Percentiles rank a stretch among this genome's conserved stretches.
Evolutionary conservation across 2,113 vertebrate species (phyloP).

Genomic region (Ancistrus triradiatus): DNA sequence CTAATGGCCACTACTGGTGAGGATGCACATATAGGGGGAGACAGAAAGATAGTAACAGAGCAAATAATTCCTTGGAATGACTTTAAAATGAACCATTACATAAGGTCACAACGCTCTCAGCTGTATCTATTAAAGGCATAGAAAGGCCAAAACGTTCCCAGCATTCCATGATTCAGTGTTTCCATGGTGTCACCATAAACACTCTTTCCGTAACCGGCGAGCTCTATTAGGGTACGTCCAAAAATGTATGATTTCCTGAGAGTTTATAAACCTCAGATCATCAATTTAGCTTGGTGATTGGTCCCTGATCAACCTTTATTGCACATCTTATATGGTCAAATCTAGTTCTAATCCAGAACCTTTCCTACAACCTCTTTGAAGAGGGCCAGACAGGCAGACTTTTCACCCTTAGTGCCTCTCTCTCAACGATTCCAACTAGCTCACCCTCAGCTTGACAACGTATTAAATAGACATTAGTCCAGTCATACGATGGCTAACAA

Average conservation of each 20-base stretch:
- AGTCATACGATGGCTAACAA: too few species aligned
- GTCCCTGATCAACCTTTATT: neutral
- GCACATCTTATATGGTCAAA: neutral
- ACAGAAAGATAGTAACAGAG: too few species aligned
- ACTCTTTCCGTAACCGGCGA: neutral
- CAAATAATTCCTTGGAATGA: too few species aligned
- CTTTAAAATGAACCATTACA: too few species aligned
- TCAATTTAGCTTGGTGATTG: too few species aligned
- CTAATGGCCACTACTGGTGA: too few species aligned
- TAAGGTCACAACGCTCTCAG: too few species aligned
- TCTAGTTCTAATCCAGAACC: neutral
- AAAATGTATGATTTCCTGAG: conserved; percentile 1
- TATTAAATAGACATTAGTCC: neutral
- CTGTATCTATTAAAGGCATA: neutral
- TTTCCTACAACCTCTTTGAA: neutral
- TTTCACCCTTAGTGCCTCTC: neutral
- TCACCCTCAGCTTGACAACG: neutral
- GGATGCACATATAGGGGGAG: too few species aligned
- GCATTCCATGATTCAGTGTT: neutral
- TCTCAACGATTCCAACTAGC: conserved; percentile 27
- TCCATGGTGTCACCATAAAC: neutral
- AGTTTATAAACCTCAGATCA: neutral
- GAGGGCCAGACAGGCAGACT: neutral
- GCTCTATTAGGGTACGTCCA: neutral
- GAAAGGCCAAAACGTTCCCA: conserved; percentile 6